These are phyloP conservation scores for Drosophila parabipectinata DNA, from an alignment of 1,140 invertebrate genomes.

Conservation along the genomic window DNA sequence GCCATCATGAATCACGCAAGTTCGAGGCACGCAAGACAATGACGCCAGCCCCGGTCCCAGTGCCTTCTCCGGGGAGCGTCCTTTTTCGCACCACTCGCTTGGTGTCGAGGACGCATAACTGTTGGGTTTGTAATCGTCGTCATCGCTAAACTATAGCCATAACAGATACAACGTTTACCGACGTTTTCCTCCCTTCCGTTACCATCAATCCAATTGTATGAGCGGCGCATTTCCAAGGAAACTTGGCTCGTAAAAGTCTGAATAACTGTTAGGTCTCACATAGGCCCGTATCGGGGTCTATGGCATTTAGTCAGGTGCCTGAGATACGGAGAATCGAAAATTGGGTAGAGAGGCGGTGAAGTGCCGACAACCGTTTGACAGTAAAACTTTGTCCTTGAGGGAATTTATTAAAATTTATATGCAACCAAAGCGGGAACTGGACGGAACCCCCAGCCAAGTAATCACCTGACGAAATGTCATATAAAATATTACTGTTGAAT, in stretches of 20 bases:
- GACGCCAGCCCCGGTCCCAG: slow-evolving; percentile 52
- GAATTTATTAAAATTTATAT: slow-evolving; percentile 61
- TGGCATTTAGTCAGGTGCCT: slow-evolving; percentile 48
- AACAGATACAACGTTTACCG: slow-evolving; percentile 46
- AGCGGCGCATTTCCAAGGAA: slow-evolving; percentile 70
- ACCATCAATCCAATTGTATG: slow-evolving; percentile 29
- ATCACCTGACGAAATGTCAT: slow-evolving; percentile 17
- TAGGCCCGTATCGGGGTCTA: slow-evolving; percentile 9
- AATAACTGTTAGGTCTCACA: slow-evolving; percentile 36
- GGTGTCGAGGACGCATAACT: slow-evolving; percentile 61
- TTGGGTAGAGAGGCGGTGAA: slow-evolving; percentile 17
- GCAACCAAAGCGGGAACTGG: slow-evolving; percentile 29
- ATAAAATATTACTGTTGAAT: not conserved
- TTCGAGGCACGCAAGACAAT: slow-evolving; percentile 69
- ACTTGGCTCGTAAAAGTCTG: slow-evolving; percentile 66
- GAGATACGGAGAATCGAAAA: slow-evolving; percentile 15
- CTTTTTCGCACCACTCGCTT: slow-evolving; percentile 45
- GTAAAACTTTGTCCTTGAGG: slow-evolving; percentile 46
- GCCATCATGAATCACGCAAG: slow-evolving; percentile 73
- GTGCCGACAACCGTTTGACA: slow-evolving; percentile 57
- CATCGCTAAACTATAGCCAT: slow-evolving; percentile 50
- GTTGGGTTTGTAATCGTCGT: slow-evolving; percentile 43
- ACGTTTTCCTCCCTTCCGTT: not conserved
- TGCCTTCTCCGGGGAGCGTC: not conserved
- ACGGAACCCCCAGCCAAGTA: slow-evolving; percentile 10